Evolutionary conservation across 2,113 vertebrate species (phyloP).

Genomic region (Hippolais icterina): DNA sequence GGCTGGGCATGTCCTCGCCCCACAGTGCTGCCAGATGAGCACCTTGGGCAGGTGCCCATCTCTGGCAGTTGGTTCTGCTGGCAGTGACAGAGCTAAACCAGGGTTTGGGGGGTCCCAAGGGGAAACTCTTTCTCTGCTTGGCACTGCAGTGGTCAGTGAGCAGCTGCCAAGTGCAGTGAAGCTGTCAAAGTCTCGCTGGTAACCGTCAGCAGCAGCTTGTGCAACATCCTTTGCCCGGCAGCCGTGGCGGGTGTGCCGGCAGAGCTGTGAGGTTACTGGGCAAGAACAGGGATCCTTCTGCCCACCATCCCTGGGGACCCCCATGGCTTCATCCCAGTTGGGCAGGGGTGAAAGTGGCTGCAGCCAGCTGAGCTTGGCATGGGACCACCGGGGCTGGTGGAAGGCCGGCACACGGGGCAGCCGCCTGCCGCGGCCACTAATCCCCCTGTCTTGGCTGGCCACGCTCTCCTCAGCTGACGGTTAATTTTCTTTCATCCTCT

Average conservation of each 20-base stretch:
- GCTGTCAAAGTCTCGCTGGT: not conserved
- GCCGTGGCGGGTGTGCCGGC: not conserved
- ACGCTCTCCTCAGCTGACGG: slow-evolving; percentile 41
- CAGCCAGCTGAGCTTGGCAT: not conserved
- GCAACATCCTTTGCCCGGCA: not conserved
- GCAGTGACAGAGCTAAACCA: not conserved
- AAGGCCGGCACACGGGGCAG: not conserved
- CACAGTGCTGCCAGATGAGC: fast-evolving
- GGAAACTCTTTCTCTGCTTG: not conserved
- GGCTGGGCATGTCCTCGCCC: not conserved
- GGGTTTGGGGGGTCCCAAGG: not conserved
- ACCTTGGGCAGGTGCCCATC: not conserved
- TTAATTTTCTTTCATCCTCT: slow-evolving; percentile 60
- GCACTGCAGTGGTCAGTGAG: not conserved
- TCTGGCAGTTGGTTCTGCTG: not conserved
- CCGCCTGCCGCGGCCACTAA: not conserved
- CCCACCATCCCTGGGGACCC: not conserved
- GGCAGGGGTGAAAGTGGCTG: fast-evolving
- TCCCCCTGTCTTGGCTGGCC: not conserved
- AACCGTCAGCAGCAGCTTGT: not conserved
- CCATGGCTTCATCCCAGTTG: fast-evolving
- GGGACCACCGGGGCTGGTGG: not conserved
- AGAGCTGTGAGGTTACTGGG: not conserved
- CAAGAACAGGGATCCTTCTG: not conserved
- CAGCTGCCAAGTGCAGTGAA: not conserved